These are phyloP conservation scores for Ovibos moschatus DNA, from an alignment of 2,113 vertebrate genomes.

Conservation along the genomic window DNA sequence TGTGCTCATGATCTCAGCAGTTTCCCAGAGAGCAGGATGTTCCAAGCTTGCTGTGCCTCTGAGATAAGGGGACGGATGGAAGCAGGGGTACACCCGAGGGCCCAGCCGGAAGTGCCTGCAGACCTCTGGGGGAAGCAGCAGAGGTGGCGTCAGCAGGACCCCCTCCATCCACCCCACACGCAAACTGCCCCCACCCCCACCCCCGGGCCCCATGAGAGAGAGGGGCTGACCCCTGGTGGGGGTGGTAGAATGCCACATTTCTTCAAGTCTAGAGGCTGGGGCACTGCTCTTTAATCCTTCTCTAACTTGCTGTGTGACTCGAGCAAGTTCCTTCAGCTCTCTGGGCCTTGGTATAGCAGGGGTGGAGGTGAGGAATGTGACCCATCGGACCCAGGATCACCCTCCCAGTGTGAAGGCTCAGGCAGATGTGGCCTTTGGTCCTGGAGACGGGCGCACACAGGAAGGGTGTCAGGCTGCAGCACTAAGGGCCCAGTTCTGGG, in stretches of 20 bases:
- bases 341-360: neutral
- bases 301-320: neutral
- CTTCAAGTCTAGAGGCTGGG: neutral
- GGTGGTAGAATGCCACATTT: too few relatives aligned
- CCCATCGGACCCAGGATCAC: neutral
- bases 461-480: neutral
- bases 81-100: neutral
- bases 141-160: neutral
- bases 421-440: neutral
- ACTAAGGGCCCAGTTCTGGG: neutral
- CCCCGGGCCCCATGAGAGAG: neutral
- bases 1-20: slow-evolving; percentile 18
- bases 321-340: neutral
- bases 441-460: neutral
- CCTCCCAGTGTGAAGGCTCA: neutral
- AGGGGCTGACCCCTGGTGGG: neutral
- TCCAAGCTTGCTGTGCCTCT: neutral
- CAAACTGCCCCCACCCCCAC: neutral
- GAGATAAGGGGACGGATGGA: slow-evolving; percentile 20
- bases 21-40: slow-evolving; percentile 41
- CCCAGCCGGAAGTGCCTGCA: neutral
- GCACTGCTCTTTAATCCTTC: neutral
- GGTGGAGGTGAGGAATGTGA: neutral
- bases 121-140: neutral
- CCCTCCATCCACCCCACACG: neutral